Percentiles rank a stretch among this genome's conserved stretches.
Evolutionary conservation across 2,888 invertebrate species (phyloP).

Genomic region (Formica aserva): DNA sequence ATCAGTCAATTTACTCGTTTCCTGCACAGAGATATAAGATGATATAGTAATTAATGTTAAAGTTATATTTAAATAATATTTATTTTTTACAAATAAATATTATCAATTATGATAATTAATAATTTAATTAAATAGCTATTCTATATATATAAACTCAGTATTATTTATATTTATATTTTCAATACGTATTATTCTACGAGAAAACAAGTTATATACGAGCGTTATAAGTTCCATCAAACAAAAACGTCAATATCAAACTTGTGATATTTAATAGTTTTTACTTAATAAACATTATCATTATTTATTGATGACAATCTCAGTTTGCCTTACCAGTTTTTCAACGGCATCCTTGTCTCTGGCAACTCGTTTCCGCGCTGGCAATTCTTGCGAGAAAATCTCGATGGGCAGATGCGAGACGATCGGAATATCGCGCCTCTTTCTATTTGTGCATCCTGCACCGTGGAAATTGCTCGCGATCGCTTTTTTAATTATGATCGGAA

Average conservation of each 20-base stretch:
- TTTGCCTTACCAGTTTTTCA: constrained; percentile 61
- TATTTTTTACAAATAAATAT: not conserved
- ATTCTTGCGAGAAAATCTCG: constrained; percentile 34
- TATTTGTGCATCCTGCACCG: constrained; percentile 58
- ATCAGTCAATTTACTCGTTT: not conserved
- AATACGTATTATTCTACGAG: not conserved
- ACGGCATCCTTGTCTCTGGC: constrained; percentile 43
- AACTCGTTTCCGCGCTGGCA: constrained; percentile 49
- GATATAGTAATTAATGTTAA: not conserved
- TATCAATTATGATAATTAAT: not conserved
- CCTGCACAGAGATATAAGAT: not conserved
- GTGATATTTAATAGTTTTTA: not conserved
- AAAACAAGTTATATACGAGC: not conserved
- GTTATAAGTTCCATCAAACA: not conserved
- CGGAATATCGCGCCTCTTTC: constrained; percentile 42
- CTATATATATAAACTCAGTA: not conserved
- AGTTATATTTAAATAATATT: not conserved
- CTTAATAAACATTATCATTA: not conserved
- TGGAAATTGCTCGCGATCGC: constrained; percentile 60
- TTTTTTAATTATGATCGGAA: constrained; percentile 66
- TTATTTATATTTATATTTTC: not conserved
- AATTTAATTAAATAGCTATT: not conserved
- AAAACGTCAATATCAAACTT: not conserved
- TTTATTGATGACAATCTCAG: not conserved
- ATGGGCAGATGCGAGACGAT: not conserved